A percentile compares a stretch with the other conserved stretches of the same genome.
Evolutionary conservation across 2,888 invertebrate genomes (phyloP).

Genomic region (Tenthredo mesomela): DNA sequence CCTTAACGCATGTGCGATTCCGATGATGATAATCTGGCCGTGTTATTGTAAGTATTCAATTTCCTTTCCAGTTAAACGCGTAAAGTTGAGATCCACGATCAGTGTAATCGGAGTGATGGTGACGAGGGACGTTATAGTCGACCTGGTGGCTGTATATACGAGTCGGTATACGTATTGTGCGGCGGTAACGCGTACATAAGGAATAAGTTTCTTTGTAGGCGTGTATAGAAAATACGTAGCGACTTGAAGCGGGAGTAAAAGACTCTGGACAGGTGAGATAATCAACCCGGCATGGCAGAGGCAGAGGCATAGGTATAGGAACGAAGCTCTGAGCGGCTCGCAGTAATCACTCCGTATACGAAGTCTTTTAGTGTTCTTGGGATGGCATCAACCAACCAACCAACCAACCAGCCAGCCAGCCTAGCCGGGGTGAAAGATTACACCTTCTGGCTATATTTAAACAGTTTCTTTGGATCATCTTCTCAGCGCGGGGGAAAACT

Average conservation of each 20-base stretch:
- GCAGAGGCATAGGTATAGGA: constrained; percentile 56
- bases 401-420: not conserved
- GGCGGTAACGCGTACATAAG: not conserved
- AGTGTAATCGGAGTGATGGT: not conserved
- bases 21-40: not conserved
- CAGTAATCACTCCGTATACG: constrained; percentile 72
- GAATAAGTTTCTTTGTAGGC: not conserved
- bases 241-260: constrained; percentile 70
- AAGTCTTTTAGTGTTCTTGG: constrained; percentile 68
- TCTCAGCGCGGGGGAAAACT: not conserved
- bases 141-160: not conserved
- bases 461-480: constrained; percentile 51
- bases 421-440: constrained; percentile 43
- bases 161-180: not conserved
- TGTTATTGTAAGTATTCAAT: not conserved
- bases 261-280: constrained; percentile 76
- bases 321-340: constrained; percentile 66
- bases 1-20: not conserved
- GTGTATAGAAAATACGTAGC: not conserved
- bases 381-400: constrained; percentile 22
- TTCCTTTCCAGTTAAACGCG: not conserved
- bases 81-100: constrained; percentile 1
- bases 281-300: constrained; percentile 71
- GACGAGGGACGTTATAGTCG: not conserved
- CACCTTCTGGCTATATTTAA: constrained; percentile 50